Evolutionary conservation across 2,888 invertebrate genomes (phyloP), one percentile per base, ranked within the genome.

Genomic region (Boloria selene): DNA sequence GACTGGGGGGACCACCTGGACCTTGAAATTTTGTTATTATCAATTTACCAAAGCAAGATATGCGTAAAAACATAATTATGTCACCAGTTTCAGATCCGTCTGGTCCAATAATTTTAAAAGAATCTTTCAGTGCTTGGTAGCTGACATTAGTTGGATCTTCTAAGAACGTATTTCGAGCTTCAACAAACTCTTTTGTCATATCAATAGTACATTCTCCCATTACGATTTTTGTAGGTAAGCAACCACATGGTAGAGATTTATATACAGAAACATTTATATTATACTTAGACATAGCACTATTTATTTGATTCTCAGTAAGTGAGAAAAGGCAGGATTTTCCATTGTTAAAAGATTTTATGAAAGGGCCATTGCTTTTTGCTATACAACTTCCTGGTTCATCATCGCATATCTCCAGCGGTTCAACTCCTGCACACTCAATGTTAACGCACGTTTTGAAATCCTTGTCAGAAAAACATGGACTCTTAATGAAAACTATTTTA

Each of bases 281-380:
- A 74, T 95, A 95, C 54, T 88, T 88, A 64, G 82, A 82, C 76
- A 93, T 82, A 0, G 93, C 93, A 52, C 87, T 82, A n/a, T 77
- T 76, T 0, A 95, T 93, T 42, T 94, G 93, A 7, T 79, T 73
- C 52, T 93, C 88, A 31, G 93, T 93, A 4, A 95, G 80, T 0
- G 94, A 94, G 76, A 95, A 95, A n/a, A 95, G 83, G 73, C 95
- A 95, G 0, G 95, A 95, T 80, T 95, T 95, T 31, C 95, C 95
- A 72, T 90, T 94, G 76, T 94, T 94, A 65, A 94, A 93, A 0
- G 87, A 81, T 75, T 92, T 93, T 0, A 86, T 79, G 64, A 87
- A 89, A 0, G 87, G 86, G 17, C 86, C 86, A 6, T 86, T 89
- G 54, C 85, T 86, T 55, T 82, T 86, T 13, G 83, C 82, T 5